A percentile compares a stretch with the other conserved stretches of the same genome.
phyloP scores from a whole-genome alignment of 2,797 vertebrate species.

The Urocyon cinereoargenteus region DNA sequence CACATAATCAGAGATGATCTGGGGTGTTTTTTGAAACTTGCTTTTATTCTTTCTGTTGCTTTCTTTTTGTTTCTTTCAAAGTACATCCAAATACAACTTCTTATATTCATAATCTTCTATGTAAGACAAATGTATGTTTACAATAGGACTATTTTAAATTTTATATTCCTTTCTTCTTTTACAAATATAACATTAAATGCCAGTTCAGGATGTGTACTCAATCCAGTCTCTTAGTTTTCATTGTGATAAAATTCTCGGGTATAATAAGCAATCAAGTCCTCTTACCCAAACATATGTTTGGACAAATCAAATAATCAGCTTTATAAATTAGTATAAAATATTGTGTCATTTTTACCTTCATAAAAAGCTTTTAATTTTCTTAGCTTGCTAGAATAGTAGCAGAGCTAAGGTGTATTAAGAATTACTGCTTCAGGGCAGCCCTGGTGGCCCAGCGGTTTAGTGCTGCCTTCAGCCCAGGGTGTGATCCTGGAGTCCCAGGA shows the following conservation, averaged over 20 bases:
- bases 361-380: not conserved
- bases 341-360: not conserved
- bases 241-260: not conserved
- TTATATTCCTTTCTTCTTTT: not conserved
- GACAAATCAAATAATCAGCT: slow-evolving; percentile 18
- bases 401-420: not conserved
- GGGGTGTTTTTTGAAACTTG: not conserved
- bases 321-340: slow-evolving; percentile 15
- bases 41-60: slow-evolving; percentile 12
- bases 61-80: slow-evolving; percentile 11
- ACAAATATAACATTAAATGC: not conserved
- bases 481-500: no score
- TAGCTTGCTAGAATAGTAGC: slow-evolving; percentile 31
- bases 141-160: not conserved
- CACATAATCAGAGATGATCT: not conserved
- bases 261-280: not conserved
- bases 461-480: no score
- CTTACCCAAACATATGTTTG: not conserved
- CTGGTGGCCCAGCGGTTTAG: no score
- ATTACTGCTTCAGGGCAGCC: not conserved
- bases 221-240: not conserved
- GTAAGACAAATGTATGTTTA: not conserved
- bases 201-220: not conserved
- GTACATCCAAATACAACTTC: not conserved
- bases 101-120: not conserved